Percentiles rank a stretch among this genome's conserved stretches.
phyloP scores from a whole-genome alignment of 2,888 invertebrate species.

The Cordilura impudica region DNA sequence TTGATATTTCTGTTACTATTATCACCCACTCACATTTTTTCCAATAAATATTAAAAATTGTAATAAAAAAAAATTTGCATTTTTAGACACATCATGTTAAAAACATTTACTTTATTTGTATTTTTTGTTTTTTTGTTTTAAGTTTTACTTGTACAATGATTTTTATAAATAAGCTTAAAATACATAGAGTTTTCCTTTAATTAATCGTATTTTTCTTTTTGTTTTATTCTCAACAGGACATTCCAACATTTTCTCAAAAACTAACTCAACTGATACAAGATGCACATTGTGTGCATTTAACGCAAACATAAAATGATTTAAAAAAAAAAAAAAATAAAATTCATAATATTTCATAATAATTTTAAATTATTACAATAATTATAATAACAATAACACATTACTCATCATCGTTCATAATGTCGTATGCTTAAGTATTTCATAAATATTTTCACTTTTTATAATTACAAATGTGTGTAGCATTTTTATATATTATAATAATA shows the following conservation, averaged over 20 bases:
- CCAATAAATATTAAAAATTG: not conserved
- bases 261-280: conserved; percentile 77
- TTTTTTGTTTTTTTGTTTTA: conserved; percentile 38
- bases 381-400: not conserved
- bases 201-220: conserved; percentile 11
- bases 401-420: not conserved
- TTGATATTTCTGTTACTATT: too few relatives aligned
- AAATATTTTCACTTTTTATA: conserved; percentile 7
- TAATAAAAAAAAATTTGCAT: not conserved
- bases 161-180: conserved; percentile 20
- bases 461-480: conserved; percentile 22
- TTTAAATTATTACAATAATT: not conserved
- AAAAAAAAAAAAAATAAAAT: conserved; percentile 18
- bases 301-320: conserved; percentile 68
- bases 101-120: conserved; percentile 53
- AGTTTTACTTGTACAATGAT: conserved; percentile 40
- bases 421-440: conserved; percentile 13
- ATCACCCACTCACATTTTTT: too few relatives aligned
- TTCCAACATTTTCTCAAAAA: conserved; percentile 78
- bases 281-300: conserved; percentile 75
- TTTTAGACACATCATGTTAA: conserved; percentile 52
- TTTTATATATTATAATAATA: conserved; percentile 22
- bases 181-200: conserved; percentile 18
- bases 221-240: conserved; percentile 71
- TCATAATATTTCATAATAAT: not conserved